Base-by-base conservation (phyloP, 30 jellyfish, hydroid and myxozoan genomes). In the Aurelia coerulea region DNA sequence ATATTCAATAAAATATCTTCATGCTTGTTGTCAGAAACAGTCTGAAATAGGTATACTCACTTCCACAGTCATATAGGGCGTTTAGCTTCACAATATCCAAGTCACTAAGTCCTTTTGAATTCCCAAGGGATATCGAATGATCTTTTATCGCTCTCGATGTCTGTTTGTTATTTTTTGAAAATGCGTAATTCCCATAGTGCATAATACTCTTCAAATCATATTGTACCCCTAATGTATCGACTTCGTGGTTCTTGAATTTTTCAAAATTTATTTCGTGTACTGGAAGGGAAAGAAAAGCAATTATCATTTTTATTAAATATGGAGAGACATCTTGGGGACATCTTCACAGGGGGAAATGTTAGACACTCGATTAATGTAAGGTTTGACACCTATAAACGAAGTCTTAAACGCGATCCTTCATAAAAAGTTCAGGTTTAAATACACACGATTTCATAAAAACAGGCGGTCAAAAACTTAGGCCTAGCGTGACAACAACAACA, bases 131-230 rank as follows among this genome's bases (percentile, higher is more conserved):
- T 2, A 69, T 34, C 17, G 88, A 56, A 17, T 52, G 74, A 34
- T 87, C 88, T n/a, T 23, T 53, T 10, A 87, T 66, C 5, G 96
- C 88, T 52, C 60, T 66, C 31, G 78, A 5, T 1, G 96, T 76
- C 63, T 68, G 80, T 56, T 60, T 87, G 80, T 54, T 72, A 49
- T 87, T 87, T 71, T 68, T 76, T 7, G 96, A 87, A 54, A 87
- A 87, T 35, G 96, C 96, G 31, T 76, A 51, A 46, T 87, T 87
- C 69, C 96, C 96, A 78, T 87, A 87, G 53, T 74, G 96, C 90
- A 87, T 66, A 9, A 87, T 74, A 72, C 96, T 87, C 86, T 87
- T 54, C 37, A 87, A 32, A 62, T 87, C 96, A 62, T 74, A 87
- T 50, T 78, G 89, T 56, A 71, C 53, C 17, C 88, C 89, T 7